Conservation (phyloP, 2,888 invertebrate genomes). For the Limnephilus rhombicus region DNA sequence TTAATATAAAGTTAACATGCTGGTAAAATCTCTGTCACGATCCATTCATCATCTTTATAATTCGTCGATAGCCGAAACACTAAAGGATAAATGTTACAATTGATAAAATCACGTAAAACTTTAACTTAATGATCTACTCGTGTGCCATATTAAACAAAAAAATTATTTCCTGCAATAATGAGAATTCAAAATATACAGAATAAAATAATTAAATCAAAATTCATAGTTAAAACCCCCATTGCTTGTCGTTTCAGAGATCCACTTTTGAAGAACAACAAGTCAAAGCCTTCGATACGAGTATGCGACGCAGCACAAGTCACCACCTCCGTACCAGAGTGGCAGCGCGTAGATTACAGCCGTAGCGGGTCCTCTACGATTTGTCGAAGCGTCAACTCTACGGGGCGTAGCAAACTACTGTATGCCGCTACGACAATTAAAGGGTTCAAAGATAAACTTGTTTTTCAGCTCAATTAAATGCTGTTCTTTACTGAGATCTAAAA, state of each 20-base stretch:
- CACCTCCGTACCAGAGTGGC: not conserved
- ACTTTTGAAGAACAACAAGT: not conserved
- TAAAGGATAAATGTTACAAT: too few species aligned
- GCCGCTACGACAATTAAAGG: conserved; percentile 18
- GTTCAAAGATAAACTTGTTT: not conserved
- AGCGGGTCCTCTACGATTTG: conserved; percentile 25
- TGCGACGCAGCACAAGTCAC: not conserved
- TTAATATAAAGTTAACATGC: too few species aligned
- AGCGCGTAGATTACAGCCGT: not conserved
- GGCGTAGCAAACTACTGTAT: conserved; percentile 13
- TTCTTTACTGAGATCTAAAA: not conserved
- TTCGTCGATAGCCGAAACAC: too few species aligned
- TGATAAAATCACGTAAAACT: too few species aligned
- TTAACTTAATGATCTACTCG: too few species aligned
- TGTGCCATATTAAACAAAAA: too few species aligned
- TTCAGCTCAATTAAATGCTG: not conserved
- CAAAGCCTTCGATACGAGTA: not conserved
- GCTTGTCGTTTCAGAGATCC: not conserved
- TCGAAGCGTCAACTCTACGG: conserved; percentile 14
- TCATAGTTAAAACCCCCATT: not conserved
- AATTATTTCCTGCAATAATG: too few species aligned
- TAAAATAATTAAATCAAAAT: not conserved
- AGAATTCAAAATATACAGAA: too few species aligned
- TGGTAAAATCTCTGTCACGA: too few species aligned
- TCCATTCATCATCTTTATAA: too few species aligned